These are phyloP conservation scores for Nasonia longicornis DNA, from an alignment of 1,140 invertebrate genomes.

Conservation along the genomic window DNA sequence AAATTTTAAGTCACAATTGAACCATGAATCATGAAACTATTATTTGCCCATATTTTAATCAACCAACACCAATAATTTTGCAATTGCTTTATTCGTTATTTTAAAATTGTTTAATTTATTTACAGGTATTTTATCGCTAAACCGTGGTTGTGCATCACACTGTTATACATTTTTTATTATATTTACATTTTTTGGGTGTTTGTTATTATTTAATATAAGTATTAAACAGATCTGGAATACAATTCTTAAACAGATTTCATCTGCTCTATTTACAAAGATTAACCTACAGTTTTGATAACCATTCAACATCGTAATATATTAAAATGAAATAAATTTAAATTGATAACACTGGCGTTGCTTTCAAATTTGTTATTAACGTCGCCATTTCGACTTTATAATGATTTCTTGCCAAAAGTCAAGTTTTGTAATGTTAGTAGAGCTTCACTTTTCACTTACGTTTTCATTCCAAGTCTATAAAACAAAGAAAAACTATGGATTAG, in stretches of 20 bases:
- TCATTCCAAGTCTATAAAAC: too few species aligned
- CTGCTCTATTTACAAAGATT: slow-evolving; percentile 18
- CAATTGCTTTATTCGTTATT: slow-evolving; percentile 8
- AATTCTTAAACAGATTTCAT: slow-evolving; percentile 2
- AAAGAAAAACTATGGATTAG: too few species aligned
- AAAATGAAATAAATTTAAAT: not conserved
- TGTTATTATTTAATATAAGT: not conserved
- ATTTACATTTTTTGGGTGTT: slow-evolving; percentile 33
- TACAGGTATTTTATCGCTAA: slow-evolving; percentile 30
- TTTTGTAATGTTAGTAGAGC: too few species aligned
- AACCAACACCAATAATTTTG: slow-evolving; percentile 30
- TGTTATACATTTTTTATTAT: not conserved
- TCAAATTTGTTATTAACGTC: too few species aligned
- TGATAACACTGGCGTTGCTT: not conserved
- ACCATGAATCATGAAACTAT: not conserved
- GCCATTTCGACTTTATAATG: too few species aligned
- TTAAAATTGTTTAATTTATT: slow-evolving; percentile 15
- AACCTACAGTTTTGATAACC: not conserved
- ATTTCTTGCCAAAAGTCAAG: too few species aligned
- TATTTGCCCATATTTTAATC: slow-evolving; percentile 7
- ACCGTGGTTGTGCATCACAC: not conserved
- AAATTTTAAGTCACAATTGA: too few species aligned
- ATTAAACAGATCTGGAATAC: not conserved
- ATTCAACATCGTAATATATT: not conserved
- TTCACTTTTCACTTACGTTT: too few species aligned